A percentile compares a stretch with the other conserved stretches of the same genome.
Conservation (phyloP, 2,113 vertebrate species). For the Cyprinodon tularosa region DNA sequence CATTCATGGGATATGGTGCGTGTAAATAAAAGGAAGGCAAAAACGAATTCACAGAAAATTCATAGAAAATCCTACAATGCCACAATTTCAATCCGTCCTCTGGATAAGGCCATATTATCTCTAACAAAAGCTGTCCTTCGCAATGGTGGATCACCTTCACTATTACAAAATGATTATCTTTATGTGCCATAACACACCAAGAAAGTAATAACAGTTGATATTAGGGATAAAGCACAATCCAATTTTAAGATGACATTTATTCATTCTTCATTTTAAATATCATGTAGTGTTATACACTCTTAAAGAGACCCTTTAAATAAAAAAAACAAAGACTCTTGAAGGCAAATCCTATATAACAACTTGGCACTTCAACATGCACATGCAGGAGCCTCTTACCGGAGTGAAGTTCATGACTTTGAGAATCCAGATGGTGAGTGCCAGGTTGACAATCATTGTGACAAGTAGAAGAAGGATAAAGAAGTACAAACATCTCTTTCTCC, state of each 20-base stretch:
- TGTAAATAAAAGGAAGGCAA: background rate
- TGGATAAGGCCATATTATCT: background rate
- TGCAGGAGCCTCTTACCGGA: constrained; percentile 85
- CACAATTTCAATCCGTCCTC: background rate
- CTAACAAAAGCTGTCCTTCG: background rate
- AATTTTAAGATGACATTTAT: background rate
- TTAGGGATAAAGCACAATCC: background rate
- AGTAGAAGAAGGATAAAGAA: constrained; percentile 99
- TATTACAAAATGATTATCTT: background rate
- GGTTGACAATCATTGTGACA: constrained; percentile 99
- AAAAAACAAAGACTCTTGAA: background rate
- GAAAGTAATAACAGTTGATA: background rate
- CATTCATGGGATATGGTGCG: background rate
- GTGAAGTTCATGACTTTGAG: constrained; percentile 99
- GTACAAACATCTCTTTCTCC: constrained; percentile 98
- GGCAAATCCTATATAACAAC: constrained; percentile 23
- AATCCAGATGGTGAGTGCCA: constrained; percentile 99
- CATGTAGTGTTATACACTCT: constrained; percentile 21
- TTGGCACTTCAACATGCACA: constrained; percentile 24
- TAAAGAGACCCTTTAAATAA: constrained; percentile 24
- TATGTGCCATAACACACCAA: background rate
- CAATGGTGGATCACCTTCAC: background rate
- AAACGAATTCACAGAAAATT: background rate
- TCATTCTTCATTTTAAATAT: constrained; percentile 5
- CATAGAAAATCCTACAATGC: background rate